Evolutionary conservation across 2,888 invertebrate genomes (phyloP).

Genomic region (Cetonia aurata): DNA sequence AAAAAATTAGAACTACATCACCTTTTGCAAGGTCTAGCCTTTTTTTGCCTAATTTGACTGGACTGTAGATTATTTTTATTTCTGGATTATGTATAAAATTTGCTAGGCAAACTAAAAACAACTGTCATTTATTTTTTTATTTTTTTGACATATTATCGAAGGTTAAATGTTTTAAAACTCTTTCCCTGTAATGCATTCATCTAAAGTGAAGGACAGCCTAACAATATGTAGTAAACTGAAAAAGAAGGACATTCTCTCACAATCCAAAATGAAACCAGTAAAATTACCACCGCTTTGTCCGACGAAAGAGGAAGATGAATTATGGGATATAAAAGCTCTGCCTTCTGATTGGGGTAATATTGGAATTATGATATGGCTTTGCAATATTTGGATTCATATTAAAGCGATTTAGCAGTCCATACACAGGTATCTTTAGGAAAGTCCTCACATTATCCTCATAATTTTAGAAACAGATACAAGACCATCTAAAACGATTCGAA

Average conservation of each 20-base stretch:
- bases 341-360: constrained; percentile 45
- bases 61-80: too few species aligned
- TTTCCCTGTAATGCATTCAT: background rate
- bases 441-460: background rate
- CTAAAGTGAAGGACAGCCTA: constrained; percentile 22
- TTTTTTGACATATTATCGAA: too few species aligned
- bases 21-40: too few species aligned
- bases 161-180: too few species aligned
- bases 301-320: constrained; percentile 1
- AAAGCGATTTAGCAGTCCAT: background rate
- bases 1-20: too few species aligned
- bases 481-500: constrained; percentile 33
- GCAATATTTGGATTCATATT: too few species aligned
- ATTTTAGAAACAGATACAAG: constrained; percentile 35
- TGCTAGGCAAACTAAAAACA: too few species aligned
- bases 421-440: background rate
- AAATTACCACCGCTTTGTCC: constrained; percentile 14
- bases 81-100: too few species aligned
- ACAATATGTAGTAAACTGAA: constrained; percentile 11
- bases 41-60: too few species aligned
- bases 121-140: too few species aligned
- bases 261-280: constrained; percentile 10
- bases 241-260: background rate
- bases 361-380: background rate
- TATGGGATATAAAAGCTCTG: constrained; percentile 37